These are phyloP conservation scores for Aegotheles bennettii DNA, from an alignment of 2,113 vertebrate genomes.

Conservation along the genomic window DNA sequence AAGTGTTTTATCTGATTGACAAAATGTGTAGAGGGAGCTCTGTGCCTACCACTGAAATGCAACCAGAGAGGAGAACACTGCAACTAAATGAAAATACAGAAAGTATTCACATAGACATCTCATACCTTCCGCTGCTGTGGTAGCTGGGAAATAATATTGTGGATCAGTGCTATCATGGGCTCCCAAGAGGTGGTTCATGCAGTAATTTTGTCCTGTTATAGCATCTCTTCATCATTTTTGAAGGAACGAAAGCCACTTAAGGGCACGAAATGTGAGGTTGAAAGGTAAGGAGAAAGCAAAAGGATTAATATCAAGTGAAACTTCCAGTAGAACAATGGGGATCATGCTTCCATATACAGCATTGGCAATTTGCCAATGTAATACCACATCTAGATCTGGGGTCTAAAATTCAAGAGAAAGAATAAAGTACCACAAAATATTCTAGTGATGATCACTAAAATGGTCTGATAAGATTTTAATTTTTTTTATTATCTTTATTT, in stretches of 20 bases:
- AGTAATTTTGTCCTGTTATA: background rate
- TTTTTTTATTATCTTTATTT: background rate
- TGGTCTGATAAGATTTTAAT: background rate
- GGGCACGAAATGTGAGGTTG: background rate
- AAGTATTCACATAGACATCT: background rate
- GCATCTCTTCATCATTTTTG: background rate
- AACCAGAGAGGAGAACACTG: background rate
- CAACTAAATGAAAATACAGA: background rate
- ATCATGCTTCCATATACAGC: background rate
- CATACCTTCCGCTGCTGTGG: background rate
- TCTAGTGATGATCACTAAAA: background rate
- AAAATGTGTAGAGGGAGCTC: constrained; percentile 28
- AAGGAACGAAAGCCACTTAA: background rate
- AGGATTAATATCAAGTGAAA: background rate
- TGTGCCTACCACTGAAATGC: background rate
- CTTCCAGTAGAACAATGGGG: background rate
- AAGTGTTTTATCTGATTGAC: constrained; percentile 18
- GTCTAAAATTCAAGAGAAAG: background rate
- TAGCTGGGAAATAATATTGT: background rate
- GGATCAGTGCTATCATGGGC: background rate
- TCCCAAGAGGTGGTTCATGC: background rate
- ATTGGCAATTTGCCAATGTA: background rate
- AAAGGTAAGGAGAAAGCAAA: background rate
- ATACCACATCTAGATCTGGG: background rate
- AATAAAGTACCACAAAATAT: background rate